phyloP scores from a whole-genome alignment of 1,140 invertebrate genomes.

The Tribolium castaneum region DNA sequence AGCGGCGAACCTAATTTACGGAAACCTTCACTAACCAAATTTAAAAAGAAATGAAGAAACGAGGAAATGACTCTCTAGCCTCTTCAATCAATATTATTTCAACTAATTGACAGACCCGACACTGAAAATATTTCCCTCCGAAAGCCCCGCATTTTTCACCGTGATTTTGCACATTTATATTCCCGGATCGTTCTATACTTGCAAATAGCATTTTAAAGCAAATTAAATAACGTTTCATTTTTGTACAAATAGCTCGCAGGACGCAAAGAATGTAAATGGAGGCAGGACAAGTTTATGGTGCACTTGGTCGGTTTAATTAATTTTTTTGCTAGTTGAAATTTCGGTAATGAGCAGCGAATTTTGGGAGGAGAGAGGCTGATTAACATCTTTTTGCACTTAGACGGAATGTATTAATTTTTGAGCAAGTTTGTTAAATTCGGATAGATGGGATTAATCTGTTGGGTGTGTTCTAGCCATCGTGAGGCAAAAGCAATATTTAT shows the following conservation, averaged over 20 bases:
- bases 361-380: not conserved
- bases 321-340: not conserved
- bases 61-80: not conserved
- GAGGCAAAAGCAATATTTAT: not conserved
- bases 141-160: not conserved
- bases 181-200: not conserved
- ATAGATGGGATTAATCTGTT: not conserved
- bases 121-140: not conserved
- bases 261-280: not conserved
- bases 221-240: conserved; percentile 34
- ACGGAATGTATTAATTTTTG: not conserved
- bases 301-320: not conserved
- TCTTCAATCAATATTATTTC: not conserved
- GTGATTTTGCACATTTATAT: not conserved
- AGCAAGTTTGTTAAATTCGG: not conserved
- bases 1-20: not conserved
- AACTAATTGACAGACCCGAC: not conserved
- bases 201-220: conserved; percentile 22
- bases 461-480: not conserved
- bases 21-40: not conserved
- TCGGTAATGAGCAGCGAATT: not conserved
- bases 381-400: not conserved
- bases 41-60: not conserved
- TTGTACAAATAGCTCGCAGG: conserved; percentile 13
- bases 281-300: not conserved